Base-by-base conservation (phyloP, 1,140 invertebrate genomes). In the Ephestia elutella region DNA sequence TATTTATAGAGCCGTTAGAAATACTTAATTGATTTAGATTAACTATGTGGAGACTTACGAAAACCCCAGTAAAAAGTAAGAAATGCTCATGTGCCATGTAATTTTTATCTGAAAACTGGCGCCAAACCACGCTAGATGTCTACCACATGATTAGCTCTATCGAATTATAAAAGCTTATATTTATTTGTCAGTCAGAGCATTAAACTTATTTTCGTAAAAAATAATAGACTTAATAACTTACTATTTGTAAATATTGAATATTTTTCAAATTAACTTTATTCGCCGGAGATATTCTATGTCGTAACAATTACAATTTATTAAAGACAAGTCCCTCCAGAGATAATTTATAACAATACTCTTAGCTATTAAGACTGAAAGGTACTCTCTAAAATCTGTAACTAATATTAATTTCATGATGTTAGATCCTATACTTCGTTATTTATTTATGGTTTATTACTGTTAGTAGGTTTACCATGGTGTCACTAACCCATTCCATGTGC, bases 291-390 rank as follows among this genome's bases (percentile, higher is more conserved):
- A 81, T 63, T 63, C 71, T 82, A 82, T 63, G 62, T 67, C 75
- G 63, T 72, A 72, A 17, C 13, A 59, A 62, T 60, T 71, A 75
- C 73, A 66, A 75, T 80, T 82, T 75, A 76, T 83, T 78, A 58
- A 80, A 71, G 70, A 82, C 76, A 83, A 87, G 60, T 87, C 81
- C 84, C 82, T 84, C 84, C 82, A 84, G 63, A 82, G 55, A 80
- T 75, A 82, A 69, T 78, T 83, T 67, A 73, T 78, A 80, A 81
- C 76, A 81, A 78, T 82, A 84, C 71, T 83, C 70, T 76, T 85
- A 84, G 82, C 77, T 71, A 74, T 77, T 84, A 87, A 86, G 82
- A 87, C 80, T 85, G 82, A 85, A 80, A 66, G 70, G 70, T 80
- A 71, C 62, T 71, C 58, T 61, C 65, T 63, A 78, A 78, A 77